Percentiles rank a stretch among this genome's conserved stretches.
These are phyloP conservation scores for Hymenochirus boettgeri DNA, from an alignment of 2,113 vertebrate genomes.

Conservation along the genomic window DNA sequence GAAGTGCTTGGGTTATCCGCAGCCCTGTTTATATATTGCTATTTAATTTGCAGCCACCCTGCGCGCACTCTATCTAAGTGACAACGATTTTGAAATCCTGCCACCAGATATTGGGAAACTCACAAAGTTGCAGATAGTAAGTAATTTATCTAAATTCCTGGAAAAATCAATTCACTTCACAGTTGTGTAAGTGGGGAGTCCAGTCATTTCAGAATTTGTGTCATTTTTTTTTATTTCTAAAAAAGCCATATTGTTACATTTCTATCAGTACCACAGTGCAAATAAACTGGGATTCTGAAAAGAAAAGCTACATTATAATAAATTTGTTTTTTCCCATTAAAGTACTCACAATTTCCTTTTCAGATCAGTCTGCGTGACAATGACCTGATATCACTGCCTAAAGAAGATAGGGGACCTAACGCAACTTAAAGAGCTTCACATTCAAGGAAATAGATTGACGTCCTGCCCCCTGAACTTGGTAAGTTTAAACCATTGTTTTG, in stretches of 20 bases:
- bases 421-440: constrained; percentile 96
- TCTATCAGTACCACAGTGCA: constrained; percentile 49
- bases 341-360: constrained; percentile 46
- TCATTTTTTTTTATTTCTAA: constrained; percentile 49
- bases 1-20: constrained; percentile 58
- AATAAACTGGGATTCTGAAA: constrained; percentile 54
- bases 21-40: constrained; percentile 71
- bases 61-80: constrained; percentile 97
- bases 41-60: constrained; percentile 93
- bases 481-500: too few species aligned
- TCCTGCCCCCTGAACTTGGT: constrained; percentile 95
- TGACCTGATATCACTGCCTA: constrained; percentile 89
- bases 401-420: constrained; percentile 90
- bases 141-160: constrained; percentile 89
- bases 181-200: constrained; percentile 57
- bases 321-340: neutral
- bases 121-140: constrained; percentile 98
- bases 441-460: constrained; percentile 96
- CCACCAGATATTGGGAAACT: constrained; percentile 94
- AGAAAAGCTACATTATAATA: constrained; percentile 11
- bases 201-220: constrained; percentile 59
- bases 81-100: constrained; percentile 96
- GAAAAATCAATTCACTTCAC: constrained; percentile 74
- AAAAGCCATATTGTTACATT: constrained; percentile 49
- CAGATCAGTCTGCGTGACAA: constrained; percentile 95